Base-by-base conservation (phyloP, 2,888 invertebrate species). In the Notodonta dromedarius region DNA sequence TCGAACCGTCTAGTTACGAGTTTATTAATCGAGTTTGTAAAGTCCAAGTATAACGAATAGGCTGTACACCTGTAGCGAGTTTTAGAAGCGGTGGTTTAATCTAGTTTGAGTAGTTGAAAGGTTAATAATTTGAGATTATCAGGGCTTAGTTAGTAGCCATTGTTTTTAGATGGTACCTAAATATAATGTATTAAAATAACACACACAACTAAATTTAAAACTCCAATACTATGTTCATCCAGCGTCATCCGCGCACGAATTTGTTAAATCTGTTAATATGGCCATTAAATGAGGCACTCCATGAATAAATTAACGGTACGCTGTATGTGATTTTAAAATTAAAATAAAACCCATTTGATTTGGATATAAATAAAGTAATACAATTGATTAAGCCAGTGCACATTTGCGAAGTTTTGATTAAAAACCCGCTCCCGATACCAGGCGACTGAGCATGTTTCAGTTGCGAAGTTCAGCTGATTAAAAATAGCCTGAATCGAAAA, bases 381-480 rank as follows among this genome's bases (percentile, higher is more conserved):
- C 35, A 24, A 69, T 69, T 62, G 57, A 67, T 64, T 57, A 35
- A 55, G 59, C 44, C 42, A 61, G 42, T 35, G 46, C 62, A 69
- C 61, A 71, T 65, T 68, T 59, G 71, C 60, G 62, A 71, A 71
- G 56, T 71, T 70, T 63, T 76, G 76, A 75, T 73, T 69, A 76
- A 71, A 24, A 79, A 73, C 73, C 71, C 70, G 8, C 74, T 75
- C 67, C 77, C 77, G 75, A 79, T 80, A 78, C 71, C 67, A 67
- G 68, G 69, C 63, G 69, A 76, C 85, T 82, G 86, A 85, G 83
- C 84, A 78, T 80, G 79, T 82, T 85, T 84, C 85, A 86, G 79
- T 82, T 86, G 84, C 84, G 85, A 81, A 79, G 68, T 67, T 24
- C 61, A 71, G 67, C 83, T 88, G 88, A 88, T 88, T 88, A 88